Evolutionary conservation across 2,888 invertebrate species (phyloP).

Genomic region (Hypomecis atomaria): DNA sequence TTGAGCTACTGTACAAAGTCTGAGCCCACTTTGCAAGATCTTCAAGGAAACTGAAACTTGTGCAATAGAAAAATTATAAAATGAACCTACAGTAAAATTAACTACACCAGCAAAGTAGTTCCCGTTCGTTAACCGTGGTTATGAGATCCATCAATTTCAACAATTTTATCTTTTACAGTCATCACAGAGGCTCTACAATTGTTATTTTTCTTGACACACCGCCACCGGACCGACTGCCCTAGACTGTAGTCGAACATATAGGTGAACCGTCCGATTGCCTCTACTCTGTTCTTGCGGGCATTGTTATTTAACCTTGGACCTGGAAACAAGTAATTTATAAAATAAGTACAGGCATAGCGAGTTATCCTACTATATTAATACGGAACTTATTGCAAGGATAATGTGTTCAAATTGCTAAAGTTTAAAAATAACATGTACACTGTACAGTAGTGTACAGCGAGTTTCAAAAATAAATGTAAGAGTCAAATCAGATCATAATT

Average conservation of each 20-base stretch:
- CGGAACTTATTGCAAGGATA: too few relatives aligned
- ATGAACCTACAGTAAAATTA: too few relatives aligned
- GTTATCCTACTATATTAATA: neutral
- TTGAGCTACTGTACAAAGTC: too few relatives aligned
- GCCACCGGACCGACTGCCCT: constrained; percentile 45
- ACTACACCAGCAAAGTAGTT: too few relatives aligned
- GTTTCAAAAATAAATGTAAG: too few relatives aligned
- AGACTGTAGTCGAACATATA: constrained; percentile 33
- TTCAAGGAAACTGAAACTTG: too few relatives aligned
- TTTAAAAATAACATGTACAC: too few relatives aligned
- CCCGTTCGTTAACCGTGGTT: constrained; percentile 27
- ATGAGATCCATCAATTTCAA: constrained; percentile 31
- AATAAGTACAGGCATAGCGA: neutral
- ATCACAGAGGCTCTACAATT: constrained; percentile 44
- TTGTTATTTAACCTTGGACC: constrained; percentile 22
- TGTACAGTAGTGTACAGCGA: too few relatives aligned
- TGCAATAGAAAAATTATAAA: too few relatives aligned
- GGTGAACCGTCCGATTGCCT: constrained; percentile 32
- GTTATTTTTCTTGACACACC: constrained; percentile 43
- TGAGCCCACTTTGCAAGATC: too few relatives aligned
- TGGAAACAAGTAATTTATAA: constrained; percentile 18
- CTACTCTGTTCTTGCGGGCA: constrained; percentile 33
- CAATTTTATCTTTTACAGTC: constrained; percentile 36
- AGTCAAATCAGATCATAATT: too few relatives aligned
- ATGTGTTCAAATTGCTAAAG: too few relatives aligned